Conservation (phyloP, 1,140 invertebrate species). For the Anadara kagoshimensis region DNA sequence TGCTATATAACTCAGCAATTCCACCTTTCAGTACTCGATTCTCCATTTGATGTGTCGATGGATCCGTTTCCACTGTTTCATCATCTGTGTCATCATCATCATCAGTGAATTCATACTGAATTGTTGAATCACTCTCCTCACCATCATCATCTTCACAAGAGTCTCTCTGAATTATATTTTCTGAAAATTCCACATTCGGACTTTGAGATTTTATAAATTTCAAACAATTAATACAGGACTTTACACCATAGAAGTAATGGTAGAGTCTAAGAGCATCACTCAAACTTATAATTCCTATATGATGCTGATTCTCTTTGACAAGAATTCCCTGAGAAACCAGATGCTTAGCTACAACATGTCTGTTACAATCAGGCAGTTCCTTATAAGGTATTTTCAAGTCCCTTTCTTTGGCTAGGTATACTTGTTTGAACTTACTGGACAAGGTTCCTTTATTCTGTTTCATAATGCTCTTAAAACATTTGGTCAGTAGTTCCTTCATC, state of each 20-base stretch:
- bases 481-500: slow-evolving; percentile 10
- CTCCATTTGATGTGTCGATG: too few relatives aligned
- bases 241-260: slow-evolving; percentile 14
- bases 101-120: not conserved
- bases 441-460: not conserved
- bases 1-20: slow-evolving; percentile 4
- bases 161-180: not conserved
- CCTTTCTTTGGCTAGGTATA: slow-evolving; percentile 20
- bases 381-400: slow-evolving; percentile 16
- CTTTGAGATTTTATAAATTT: not conserved
- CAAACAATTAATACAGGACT: not conserved
- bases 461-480: slow-evolving; percentile 4
- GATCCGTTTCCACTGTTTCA: too few relatives aligned
- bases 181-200: not conserved
- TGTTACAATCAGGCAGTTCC: slow-evolving; percentile 10
- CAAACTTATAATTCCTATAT: slow-evolving; percentile 11
- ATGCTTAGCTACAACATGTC: slow-evolving; percentile 3
- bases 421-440: not conserved
- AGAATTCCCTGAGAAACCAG: not conserved
- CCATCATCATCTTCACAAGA: not conserved
- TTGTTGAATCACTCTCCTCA: slow-evolving; percentile 10
- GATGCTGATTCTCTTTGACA: not conserved
- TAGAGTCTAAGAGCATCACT: slow-evolving; percentile 14
- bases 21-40: slow-evolving; percentile 3
- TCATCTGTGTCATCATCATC: not conserved